Evolutionary conservation across 92 coral and sea anemone species (phyloP).

Genomic region (Porites evermanni): DNA sequence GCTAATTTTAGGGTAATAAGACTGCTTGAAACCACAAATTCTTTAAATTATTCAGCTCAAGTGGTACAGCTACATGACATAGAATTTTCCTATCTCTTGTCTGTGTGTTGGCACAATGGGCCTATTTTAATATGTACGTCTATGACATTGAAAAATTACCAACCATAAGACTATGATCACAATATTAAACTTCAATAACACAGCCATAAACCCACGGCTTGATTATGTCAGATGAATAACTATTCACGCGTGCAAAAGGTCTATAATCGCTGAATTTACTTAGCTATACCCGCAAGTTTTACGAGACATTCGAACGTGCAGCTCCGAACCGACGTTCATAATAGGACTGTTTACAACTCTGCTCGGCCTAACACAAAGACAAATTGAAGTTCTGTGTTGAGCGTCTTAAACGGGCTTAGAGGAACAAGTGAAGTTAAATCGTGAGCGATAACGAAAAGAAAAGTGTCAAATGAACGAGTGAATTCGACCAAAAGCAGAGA

Average conservation of each 20-base stretch:
- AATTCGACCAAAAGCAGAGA: slow-evolving; percentile 1
- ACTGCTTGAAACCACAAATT: slow-evolving; percentile 53
- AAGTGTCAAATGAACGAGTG: not conserved
- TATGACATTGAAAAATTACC: slow-evolving; percentile 34
- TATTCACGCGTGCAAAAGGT: slow-evolving; percentile 53
- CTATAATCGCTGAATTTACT: not conserved
- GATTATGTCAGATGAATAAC: not conserved
- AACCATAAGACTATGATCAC: slow-evolving; percentile 25
- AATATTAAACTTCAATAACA: slow-evolving; percentile 37
- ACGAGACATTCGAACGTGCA: not conserved
- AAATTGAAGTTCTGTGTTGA: slow-evolving; percentile 28
- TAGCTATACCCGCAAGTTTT: not conserved
- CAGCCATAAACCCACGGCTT: slow-evolving; percentile 1
- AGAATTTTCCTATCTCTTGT: slow-evolving; percentile 9
- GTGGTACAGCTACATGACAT: slow-evolving; percentile 25
- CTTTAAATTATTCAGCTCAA: slow-evolving; percentile 62
- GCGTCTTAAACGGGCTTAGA: slow-evolving; percentile 28
- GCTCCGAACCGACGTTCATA: not conserved
- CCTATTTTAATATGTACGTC: slow-evolving; percentile 26
- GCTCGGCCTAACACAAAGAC: slow-evolving; percentile 36
- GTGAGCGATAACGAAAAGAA: not conserved
- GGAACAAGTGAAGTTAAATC: not conserved
- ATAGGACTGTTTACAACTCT: slow-evolving; percentile 52
- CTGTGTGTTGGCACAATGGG: slow-evolving; percentile 15
- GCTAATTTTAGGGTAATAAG: slow-evolving; percentile 44